Conservation (phyloP, 37 sponge, comb jelly and placozoan species). For the Bolinopsis microptera region DNA sequence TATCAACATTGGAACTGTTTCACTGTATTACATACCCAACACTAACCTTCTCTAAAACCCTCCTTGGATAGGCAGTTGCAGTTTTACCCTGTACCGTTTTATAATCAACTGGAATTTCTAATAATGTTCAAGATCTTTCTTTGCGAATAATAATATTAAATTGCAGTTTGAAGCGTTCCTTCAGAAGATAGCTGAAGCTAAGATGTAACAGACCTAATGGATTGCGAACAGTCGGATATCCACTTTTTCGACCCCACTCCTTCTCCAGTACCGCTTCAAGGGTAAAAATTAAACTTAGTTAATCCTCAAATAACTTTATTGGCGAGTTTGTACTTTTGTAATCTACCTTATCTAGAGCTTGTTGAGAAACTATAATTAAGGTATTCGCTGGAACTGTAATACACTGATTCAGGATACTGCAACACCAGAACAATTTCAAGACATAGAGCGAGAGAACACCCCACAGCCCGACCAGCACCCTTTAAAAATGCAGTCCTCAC, state of each 20-base stretch:
- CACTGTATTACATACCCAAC: too few species aligned
- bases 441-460: not conserved
- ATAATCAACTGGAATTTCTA: too few species aligned
- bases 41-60: too few species aligned
- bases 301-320: not conserved
- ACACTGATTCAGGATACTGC: not conserved
- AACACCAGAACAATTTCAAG: not conserved
- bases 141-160: not conserved
- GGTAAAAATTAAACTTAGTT: not conserved
- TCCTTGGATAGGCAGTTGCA: too few species aligned
- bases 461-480: not conserved
- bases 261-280: not conserved
- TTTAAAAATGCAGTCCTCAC: too few species aligned
- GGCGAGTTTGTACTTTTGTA: not conserved
- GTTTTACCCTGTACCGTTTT: too few species aligned
- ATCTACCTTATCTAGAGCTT: not conserved
- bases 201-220: conserved; percentile 26
- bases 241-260: not conserved
- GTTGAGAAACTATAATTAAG: not conserved
- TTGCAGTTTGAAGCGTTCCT: conserved; percentile 37
- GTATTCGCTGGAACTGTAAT: not conserved
- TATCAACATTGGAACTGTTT: too few species aligned
- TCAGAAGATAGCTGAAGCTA: conserved; percentile 45
- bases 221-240: conserved; percentile 11
- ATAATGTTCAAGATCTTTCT: too few species aligned